phyloP scores from a whole-genome alignment of 1,140 invertebrate species.

The Asobara japonica region DNA sequence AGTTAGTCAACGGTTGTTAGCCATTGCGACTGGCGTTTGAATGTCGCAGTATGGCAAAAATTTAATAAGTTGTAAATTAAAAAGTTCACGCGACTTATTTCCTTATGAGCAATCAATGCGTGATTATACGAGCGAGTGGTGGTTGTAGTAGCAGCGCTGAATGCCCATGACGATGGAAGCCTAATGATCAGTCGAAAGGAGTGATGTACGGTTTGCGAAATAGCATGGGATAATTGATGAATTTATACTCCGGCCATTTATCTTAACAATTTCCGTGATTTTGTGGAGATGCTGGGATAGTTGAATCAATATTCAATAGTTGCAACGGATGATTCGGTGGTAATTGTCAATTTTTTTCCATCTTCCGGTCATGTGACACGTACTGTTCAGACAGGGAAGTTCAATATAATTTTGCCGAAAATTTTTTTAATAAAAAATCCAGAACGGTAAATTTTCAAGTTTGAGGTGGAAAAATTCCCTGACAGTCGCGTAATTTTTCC shows the following conservation, averaged over 20 bases:
- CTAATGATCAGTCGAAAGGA: background rate
- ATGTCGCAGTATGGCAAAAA: slow-evolving; percentile 41
- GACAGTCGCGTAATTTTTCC: no score
- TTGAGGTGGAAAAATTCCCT: no score
- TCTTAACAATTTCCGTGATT: background rate
- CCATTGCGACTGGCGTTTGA: background rate
- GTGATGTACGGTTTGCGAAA: background rate
- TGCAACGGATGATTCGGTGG: no score
- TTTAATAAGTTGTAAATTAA: slow-evolving; percentile 58
- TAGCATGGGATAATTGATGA: background rate
- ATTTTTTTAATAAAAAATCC: background rate
- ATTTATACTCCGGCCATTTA: background rate
- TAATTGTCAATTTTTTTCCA: background rate
- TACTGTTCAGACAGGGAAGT: no score
- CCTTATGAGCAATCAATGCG: slow-evolving; percentile 54
- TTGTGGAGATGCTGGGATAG: background rate
- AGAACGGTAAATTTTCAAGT: no score
- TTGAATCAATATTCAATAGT: background rate
- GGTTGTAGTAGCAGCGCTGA: background rate
- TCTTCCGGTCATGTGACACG: no score
- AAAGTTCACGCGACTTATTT: slow-evolving; percentile 50
- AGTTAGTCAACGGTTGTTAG: slow-evolving; percentile 3
- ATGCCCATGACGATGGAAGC: background rate
- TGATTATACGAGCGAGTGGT: slow-evolving; percentile 32
- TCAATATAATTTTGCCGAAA: no score